Conservation (phyloP, 2,797 vertebrate genomes). For the Chiloscyllium punctatum region DNA sequence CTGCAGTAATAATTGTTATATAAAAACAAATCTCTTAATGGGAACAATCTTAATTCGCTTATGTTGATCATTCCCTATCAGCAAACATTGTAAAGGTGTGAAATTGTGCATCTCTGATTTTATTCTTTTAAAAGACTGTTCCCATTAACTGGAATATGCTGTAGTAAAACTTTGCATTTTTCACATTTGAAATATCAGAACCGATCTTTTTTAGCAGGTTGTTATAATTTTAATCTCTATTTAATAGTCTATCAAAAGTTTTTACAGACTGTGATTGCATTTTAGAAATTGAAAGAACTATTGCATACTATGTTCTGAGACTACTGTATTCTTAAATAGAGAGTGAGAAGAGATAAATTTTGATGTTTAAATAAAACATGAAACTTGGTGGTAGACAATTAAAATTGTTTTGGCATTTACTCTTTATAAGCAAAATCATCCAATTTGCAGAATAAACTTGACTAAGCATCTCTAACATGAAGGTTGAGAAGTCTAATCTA, state of each 20-base stretch:
- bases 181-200: background rate
- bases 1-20: background rate
- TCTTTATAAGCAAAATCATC: background rate
- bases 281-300: conserved; percentile 28
- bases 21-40: background rate
- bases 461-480: background rate
- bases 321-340: background rate
- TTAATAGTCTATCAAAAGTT: conserved; percentile 5
- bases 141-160: background rate
- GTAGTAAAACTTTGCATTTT: background rate
- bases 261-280: background rate
- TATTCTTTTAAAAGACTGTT: background rate
- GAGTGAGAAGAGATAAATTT: background rate
- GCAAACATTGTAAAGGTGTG: background rate
- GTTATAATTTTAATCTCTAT: conserved; percentile 2
- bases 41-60: background rate
- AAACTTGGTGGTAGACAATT: background rate
- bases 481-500: background rate
- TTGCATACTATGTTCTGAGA: conserved; percentile 26
- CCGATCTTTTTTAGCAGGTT: background rate
- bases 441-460: background rate
- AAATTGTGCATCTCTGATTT: background rate
- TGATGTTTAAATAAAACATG: background rate
- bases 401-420: background rate
- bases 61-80: background rate